These are phyloP conservation scores for Prunella fulvescens DNA, from an alignment of 2,113 vertebrate species.

Conservation along the genomic window DNA sequence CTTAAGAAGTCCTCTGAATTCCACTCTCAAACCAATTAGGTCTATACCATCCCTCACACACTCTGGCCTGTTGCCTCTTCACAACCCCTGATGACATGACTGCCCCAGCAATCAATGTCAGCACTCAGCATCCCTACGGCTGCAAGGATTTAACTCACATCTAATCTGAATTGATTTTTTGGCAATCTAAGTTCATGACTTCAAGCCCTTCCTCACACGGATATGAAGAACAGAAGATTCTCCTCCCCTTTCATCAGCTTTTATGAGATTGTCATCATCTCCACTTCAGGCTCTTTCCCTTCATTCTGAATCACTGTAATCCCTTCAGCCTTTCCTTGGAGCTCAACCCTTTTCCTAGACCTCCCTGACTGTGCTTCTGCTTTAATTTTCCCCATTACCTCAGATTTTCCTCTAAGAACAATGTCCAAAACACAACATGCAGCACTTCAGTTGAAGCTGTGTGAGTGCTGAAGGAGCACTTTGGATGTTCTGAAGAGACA, in stretches of 20 bases:
- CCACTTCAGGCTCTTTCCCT: neutral
- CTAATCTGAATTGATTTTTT: slow-evolving; percentile 19
- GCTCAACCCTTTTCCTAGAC: neutral
- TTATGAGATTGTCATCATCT: slow-evolving; percentile 44
- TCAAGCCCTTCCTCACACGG: neutral
- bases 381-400: neutral
- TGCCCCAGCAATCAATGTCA: neutral
- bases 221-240: slow-evolving; percentile 21
- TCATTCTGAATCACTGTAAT: neutral
- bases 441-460: neutral
- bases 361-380: neutral
- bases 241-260: slow-evolving; percentile 47
- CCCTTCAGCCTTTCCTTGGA: neutral
- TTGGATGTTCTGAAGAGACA: neutral
- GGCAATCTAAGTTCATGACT: slow-evolving; percentile 10
- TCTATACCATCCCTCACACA: neutral
- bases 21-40: neutral
- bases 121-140: neutral
- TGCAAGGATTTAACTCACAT: slow-evolving; percentile 25
- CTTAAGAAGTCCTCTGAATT: neutral
- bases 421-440: neutral
- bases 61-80: neutral
- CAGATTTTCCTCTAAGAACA: neutral
- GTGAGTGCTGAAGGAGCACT: neutral
- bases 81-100: neutral